Percentiles rank a stretch among this genome's conserved stretches.
These are phyloP conservation scores for Bactericera cockerelli DNA, from an alignment of 1,140 invertebrate genomes.

Conservation along the genomic window DNA sequence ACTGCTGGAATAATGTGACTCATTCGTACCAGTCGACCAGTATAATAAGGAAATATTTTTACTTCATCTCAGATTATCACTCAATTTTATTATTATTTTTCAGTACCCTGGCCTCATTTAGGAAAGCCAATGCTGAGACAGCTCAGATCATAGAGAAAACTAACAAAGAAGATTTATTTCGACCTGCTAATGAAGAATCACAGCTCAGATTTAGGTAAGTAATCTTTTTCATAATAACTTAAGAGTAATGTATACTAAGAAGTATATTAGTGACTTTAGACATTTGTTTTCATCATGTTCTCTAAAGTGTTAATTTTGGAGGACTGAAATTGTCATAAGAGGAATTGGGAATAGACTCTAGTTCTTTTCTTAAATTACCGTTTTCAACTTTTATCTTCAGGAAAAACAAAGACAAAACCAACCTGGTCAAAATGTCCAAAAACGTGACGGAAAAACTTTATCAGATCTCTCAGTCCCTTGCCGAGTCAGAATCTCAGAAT, in stretches of 20 bases:
- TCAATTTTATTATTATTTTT: too few species aligned
- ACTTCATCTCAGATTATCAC: too few species aligned
- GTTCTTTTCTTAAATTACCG: too few species aligned
- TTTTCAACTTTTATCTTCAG: conserved; percentile 21
- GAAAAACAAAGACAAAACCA: conserved; percentile 43
- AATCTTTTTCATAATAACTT: neutral
- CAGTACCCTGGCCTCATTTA: conserved; percentile 52
- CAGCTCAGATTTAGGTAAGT: conserved; percentile 35
- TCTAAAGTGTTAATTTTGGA: too few species aligned
- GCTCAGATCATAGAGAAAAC: conserved; percentile 57
- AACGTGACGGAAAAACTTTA: conserved; percentile 68
- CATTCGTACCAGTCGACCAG: too few species aligned
- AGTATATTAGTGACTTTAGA: neutral
- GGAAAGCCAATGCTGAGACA: conserved; percentile 56
- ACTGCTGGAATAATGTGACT: too few species aligned
- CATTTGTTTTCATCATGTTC: too few species aligned
- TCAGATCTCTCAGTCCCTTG: conserved; percentile 65
- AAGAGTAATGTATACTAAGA: too few species aligned
- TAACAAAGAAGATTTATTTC: conserved; percentile 49
- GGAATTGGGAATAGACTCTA: too few species aligned
- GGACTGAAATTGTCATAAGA: too few species aligned
- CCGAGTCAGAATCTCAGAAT: conserved; percentile 71
- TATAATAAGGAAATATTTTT: too few species aligned
- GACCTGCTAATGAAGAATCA: conserved; percentile 37
- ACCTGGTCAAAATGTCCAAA: conserved; percentile 43